Evolutionary conservation across 2,113 vertebrate genomes (phyloP), one percentile per base, ranked within the genome.

Genomic region (Turdus rufiventris): DNA sequence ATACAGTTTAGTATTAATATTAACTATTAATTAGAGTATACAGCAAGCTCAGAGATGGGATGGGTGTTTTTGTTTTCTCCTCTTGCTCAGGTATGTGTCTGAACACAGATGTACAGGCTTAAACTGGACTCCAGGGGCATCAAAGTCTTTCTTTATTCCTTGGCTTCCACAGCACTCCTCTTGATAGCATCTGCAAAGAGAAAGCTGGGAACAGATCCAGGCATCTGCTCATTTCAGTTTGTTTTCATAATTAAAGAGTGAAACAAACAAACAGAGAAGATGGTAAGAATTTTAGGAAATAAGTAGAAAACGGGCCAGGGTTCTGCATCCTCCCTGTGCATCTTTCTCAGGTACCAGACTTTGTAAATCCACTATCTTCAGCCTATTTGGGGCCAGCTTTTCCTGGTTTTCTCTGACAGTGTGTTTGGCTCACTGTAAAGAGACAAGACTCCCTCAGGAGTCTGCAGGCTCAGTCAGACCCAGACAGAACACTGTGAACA

Each of bases 121-220:
- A 45, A 3, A 2, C 24, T 62, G 15, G 31, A 34, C 36, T 57
- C 5, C 0, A 68, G 23, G 20, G 11, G 24, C 28, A 93, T 40
- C 8, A 19, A 36, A 57, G 24, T 36, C 47, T 65, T 77, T 38
- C 71, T 51, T 71, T 58, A 51, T 74, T 92, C 40, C 63, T 65
- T 62, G 75, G 40, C 51, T 92, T 88, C 60, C 4, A 1, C 31
- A 10, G 29, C 9, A 21, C 68, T 92, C 34, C 31, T 80, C 76
- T 48, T 84, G 63, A 90, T n/a, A 74, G 72, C 76, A 92, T 89
- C 91, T 95, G 75, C 76, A 66, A 82, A 84, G 51, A 90, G 83
- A 85, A 84, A 71, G 68, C 93, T 93, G 86, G 88, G 83, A 96
- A 72, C 40, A 63, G 79, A 70, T 63, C 85, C 92, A 94, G 83